A percentile compares a stretch with the other conserved stretches of the same genome.
These are phyloP conservation scores for Grantiella picta DNA, from an alignment of 2,113 vertebrate genomes.

Conservation along the genomic window DNA sequence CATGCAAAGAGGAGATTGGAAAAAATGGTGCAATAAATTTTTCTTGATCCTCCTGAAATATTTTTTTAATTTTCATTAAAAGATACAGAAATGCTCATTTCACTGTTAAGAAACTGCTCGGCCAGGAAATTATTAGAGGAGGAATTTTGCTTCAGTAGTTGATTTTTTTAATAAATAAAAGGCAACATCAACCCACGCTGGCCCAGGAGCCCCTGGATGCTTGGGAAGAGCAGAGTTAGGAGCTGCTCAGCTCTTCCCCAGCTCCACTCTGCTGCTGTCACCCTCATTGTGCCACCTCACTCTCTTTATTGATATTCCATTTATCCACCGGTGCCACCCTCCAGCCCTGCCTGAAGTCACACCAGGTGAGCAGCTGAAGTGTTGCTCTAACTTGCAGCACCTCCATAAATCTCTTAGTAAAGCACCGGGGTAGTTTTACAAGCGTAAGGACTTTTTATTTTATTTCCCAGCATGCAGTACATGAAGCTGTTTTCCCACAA, in stretches of 20 bases:
- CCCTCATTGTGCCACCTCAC: not conserved
- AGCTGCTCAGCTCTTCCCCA: not conserved
- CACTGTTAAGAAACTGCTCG: not conserved
- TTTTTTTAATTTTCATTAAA: slow-evolving; percentile 33
- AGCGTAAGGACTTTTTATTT: slow-evolving; percentile 40
- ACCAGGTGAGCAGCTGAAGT: slow-evolving; percentile 34
- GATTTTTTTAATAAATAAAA: not conserved
- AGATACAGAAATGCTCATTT: slow-evolving; percentile 21
- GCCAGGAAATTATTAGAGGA: not conserved
- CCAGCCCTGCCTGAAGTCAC: not conserved
- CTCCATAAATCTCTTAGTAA: slow-evolving; percentile 32
- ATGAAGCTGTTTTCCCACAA: slow-evolving; percentile 5
- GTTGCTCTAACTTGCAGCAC: slow-evolving; percentile 19
- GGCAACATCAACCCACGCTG: not conserved
- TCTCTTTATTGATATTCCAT: not conserved
- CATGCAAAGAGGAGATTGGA: not conserved
- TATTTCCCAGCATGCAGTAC: slow-evolving; percentile 11
- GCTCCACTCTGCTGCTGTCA: not conserved
- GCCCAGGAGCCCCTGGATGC: not conserved
- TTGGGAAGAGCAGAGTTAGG: not conserved
- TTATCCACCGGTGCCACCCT: not conserved
- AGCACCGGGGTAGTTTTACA: slow-evolving; percentile 8
- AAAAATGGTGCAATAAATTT: slow-evolving; percentile 26
- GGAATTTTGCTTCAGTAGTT: not conserved
- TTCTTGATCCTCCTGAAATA: slow-evolving; percentile 12